These are phyloP conservation scores for Euclidia mi DNA, from an alignment of 2,888 invertebrate species.

Conservation along the genomic window DNA sequence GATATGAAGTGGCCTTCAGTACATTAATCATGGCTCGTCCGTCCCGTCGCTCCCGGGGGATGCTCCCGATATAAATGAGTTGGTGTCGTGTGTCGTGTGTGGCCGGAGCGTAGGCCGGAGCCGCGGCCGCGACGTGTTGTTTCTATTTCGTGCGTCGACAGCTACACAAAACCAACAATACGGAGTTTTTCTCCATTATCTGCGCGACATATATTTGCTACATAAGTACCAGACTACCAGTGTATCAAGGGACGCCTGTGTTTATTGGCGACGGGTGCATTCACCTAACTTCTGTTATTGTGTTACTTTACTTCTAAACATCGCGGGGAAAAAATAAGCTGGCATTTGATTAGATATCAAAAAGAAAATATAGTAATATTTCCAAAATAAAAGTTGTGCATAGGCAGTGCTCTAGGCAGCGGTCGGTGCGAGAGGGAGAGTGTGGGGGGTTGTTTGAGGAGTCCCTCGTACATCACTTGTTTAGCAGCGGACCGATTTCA, in stretches of 20 bases:
- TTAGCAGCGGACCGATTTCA: neutral
- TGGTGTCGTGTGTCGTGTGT: conserved; percentile 44
- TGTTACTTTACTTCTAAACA: neutral
- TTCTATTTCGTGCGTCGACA: neutral
- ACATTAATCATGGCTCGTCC: conserved; percentile 47
- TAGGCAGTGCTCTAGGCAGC: too few relatives aligned
- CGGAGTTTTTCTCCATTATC: neutral
- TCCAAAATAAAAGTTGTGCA: conserved; percentile 4
- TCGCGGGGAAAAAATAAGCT: neutral
- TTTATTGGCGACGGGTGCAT: conserved; percentile 1
- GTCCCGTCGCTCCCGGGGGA: conserved; percentile 29
- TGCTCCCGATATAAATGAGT: conserved; percentile 46
- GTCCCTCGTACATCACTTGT: neutral
- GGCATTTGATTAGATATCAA: conserved; percentile 8
- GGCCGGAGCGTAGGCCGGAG: too few relatives aligned
- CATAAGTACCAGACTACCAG: neutral
- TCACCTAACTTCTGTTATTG: neutral
- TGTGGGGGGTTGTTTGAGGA: neutral
- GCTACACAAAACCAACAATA: neutral
- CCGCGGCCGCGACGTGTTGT: conserved; percentile 9
- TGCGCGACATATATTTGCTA: neutral
- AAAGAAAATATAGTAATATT: conserved; percentile 1
- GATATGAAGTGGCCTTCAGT: conserved; percentile 31
- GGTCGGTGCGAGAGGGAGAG: neutral
- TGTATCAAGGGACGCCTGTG: neutral